Base-by-base conservation (phyloP, 2,797 vertebrate species). In the Oryzias dopingdopingensis region DNA sequence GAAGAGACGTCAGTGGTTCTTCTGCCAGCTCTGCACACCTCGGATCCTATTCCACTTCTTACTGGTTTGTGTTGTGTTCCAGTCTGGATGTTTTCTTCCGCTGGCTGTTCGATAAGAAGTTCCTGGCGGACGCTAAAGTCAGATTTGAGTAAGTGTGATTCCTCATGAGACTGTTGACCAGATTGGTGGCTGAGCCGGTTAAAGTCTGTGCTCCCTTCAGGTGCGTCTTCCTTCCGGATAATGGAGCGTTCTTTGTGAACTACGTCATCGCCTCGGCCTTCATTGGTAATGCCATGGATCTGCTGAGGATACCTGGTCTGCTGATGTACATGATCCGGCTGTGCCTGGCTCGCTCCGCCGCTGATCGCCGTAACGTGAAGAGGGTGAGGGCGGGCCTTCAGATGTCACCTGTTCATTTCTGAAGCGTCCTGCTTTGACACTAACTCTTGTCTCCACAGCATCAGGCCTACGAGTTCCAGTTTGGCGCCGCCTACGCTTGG, bases 321-420 rank as follows among this genome's bases (percentile, higher is more conserved):
- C 93, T 98, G 58, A 96, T 98, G 95, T 98, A 98, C 91, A 98
- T 97, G 96, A 97, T 98, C 61, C 94, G 96, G 1, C 92, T 98
- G 65, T 98, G 95, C 74, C 87, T 97, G 82, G 96, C 96, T n/a
- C 93, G 93, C 56, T 98, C 96, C 0, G 95, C 94, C 0, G 96
- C 95, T 0, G 96, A 98, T 88, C 90, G 96, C 68, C 95, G 95
- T 77, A 98, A 97, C 20, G 96, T 98, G 60, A 98, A 97, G 81
- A 90, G 95, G 86, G 96, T 98, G 88, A 78, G 79, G 51, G 57
- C 10, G 0, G 18, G 40, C 45, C 48, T 49, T 37, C 32, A 37
- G 32, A 13, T 3, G 42, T n/a, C 42, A 42, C 13, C 45, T 46
- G 17, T 6, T 6, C 43, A 17, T 7, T 15, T 56, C 15, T 43